phyloP scores from a whole-genome alignment of 2,888 invertebrate species.

The Bugula neritina region DNA sequence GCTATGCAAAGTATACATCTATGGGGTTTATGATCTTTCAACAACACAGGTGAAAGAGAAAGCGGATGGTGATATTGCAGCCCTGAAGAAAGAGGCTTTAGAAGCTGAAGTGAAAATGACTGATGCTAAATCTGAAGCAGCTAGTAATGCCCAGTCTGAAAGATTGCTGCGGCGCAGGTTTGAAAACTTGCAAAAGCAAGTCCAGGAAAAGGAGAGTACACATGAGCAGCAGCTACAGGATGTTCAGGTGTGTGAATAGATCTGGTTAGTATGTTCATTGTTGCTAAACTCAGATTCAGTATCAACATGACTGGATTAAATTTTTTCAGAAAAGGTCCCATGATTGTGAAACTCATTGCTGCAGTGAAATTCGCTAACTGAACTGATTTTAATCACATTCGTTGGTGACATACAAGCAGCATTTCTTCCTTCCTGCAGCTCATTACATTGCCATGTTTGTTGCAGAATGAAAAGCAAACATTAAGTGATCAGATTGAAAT shows the following conservation, averaged over 20 bases:
- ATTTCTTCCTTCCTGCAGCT: no score
- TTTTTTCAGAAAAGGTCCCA: no score
- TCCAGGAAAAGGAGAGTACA: not conserved
- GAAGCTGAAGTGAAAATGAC: conserved; percentile 13
- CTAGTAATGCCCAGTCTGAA: not conserved
- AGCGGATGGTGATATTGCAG: not conserved
- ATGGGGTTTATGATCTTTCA: no score
- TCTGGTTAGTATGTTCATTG: no score
- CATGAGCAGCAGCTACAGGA: not conserved
- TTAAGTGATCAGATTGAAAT: conserved; percentile 12
- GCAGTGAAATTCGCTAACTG: no score
- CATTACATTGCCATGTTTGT: no score
- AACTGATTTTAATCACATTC: no score
- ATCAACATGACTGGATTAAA: no score
- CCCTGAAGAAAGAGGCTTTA: not conserved
- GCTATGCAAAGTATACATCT: no score
- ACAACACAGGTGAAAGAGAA: conserved; percentile 2
- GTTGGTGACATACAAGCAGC: no score
- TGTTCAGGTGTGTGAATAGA: not conserved
- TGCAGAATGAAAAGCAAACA: conserved; percentile 21
- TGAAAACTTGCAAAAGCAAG: conserved; percentile 11
- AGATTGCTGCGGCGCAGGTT: not conserved
- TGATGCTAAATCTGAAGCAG: conserved; percentile 6
- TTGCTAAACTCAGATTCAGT: no score
- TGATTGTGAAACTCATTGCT: no score